Evolutionary conservation across 2,113 vertebrate genomes (phyloP).

Genomic region (Megaceryle torquata): DNA sequence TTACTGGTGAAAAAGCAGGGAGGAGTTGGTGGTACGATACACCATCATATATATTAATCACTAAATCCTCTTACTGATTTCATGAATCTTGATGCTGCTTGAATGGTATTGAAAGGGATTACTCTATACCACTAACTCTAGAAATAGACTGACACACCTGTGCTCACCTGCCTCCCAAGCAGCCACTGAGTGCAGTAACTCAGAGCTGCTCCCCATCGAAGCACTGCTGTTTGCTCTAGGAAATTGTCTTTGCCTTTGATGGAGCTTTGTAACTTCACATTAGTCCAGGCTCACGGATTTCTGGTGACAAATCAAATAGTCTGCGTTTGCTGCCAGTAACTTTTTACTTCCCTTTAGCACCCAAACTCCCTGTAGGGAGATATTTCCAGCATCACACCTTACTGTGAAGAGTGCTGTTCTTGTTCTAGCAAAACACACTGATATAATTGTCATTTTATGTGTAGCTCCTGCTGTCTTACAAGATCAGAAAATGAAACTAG

Average conservation of each 20-base stretch:
- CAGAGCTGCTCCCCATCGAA: background rate
- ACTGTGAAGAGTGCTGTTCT: background rate
- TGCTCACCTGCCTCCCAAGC: background rate
- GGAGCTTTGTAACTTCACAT: background rate
- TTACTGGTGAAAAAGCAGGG: background rate
- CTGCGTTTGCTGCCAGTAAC: background rate
- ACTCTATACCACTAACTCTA: rapidly evolving
- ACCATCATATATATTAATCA: background rate
- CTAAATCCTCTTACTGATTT: background rate
- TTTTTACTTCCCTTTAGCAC: background rate
- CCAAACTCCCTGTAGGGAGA: background rate
- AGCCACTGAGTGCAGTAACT: background rate
- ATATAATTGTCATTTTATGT: background rate
- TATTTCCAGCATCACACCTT: background rate
- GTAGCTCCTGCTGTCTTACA: background rate
- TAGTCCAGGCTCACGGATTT: background rate
- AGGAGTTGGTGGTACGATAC: background rate
- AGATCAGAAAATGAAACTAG: slow-evolving; percentile 20
- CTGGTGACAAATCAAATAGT: background rate
- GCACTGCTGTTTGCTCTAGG: rapidly evolving
- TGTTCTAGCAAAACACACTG: background rate
- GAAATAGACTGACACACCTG: too few species aligned
- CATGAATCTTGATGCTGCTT: background rate
- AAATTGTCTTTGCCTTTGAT: background rate
- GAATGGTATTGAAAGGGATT: rapidly evolving